A percentile compares a stretch with the other conserved stretches of the same genome.
Evolutionary conservation across 2,797 vertebrate species (phyloP).

Genomic region (Silurus aristotelis): DNA sequence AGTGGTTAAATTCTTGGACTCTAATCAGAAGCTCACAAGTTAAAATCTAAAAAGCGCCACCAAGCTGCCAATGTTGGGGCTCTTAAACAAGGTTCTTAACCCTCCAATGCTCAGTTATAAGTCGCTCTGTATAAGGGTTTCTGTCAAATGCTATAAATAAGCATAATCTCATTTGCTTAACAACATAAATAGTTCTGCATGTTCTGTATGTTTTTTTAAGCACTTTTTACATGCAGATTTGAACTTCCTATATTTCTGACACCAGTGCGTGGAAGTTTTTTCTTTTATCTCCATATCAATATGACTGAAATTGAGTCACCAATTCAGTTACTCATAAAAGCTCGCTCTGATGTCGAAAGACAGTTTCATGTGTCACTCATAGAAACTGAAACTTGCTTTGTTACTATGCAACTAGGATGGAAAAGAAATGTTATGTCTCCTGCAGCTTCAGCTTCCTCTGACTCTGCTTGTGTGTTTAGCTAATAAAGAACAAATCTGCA

Average conservation of each 20-base stretch:
- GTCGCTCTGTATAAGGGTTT: too few relatives aligned
- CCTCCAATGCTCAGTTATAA: too few relatives aligned
- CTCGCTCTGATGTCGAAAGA: neutral
- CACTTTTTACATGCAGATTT: neutral
- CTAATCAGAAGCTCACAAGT: too few relatives aligned
- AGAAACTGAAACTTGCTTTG: neutral
- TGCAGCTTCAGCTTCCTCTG: neutral
- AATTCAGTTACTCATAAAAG: neutral
- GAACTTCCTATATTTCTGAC: neutral
- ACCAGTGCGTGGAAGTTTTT: neutral
- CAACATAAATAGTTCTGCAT: too few relatives aligned
- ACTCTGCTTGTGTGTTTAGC: neutral
- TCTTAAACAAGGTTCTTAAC: too few relatives aligned
- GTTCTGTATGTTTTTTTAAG: neutral
- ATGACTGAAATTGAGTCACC: neutral
- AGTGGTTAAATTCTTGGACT: too few relatives aligned
- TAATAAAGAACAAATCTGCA: neutral
- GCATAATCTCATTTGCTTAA: too few relatives aligned
- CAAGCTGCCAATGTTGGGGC: too few relatives aligned
- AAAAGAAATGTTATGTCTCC: neutral
- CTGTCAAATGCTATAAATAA: too few relatives aligned
- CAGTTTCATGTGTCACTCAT: neutral
- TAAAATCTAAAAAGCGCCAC: too few relatives aligned
- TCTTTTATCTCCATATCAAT: neutral
- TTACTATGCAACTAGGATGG: neutral